These are phyloP conservation scores for Pomacea canaliculata DNA, from an alignment of 2,888 invertebrate species.

Conservation along the genomic window DNA sequence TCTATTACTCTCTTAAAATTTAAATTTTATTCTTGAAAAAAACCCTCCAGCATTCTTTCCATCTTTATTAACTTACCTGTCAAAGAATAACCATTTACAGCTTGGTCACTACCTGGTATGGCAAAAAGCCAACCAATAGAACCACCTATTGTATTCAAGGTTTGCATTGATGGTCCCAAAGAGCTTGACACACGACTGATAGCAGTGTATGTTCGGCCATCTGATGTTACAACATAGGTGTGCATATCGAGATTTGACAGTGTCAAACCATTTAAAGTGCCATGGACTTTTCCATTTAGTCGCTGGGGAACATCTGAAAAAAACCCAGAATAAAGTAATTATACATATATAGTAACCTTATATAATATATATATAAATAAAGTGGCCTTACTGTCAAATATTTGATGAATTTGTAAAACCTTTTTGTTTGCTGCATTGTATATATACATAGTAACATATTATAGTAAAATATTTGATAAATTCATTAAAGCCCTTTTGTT, in stretches of 20 bases:
- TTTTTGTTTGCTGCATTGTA: too few relatives aligned
- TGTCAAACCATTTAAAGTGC: constrained; percentile 82
- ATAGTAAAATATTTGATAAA: too few relatives aligned
- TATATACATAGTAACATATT: too few relatives aligned
- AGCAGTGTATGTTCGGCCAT: constrained; percentile 79
- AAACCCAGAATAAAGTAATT: not conserved
- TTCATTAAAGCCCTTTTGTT: too few relatives aligned
- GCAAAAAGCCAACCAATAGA: constrained; percentile 96
- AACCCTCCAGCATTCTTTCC: too few relatives aligned
- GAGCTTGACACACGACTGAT: constrained; percentile 83
- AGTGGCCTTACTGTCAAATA: too few relatives aligned
- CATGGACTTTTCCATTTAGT: constrained; percentile 89
- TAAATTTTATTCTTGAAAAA: too few relatives aligned
- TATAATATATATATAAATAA: too few relatives aligned
- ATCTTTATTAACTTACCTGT: constrained; percentile 63
- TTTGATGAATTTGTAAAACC: too few relatives aligned
- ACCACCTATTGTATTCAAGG: constrained; percentile 86
- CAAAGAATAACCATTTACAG: constrained; percentile 88
- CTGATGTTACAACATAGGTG: constrained; percentile 86
- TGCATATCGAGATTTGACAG: constrained; percentile 85
- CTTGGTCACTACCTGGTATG: constrained; percentile 78
- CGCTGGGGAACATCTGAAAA: constrained; percentile 83
- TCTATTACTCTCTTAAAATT: too few relatives aligned
- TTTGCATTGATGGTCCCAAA: constrained; percentile 84
- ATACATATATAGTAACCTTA: too few relatives aligned